phyloP scores from a whole-genome alignment of 2,113 vertebrate genomes.

The Entomyzon cyanotis region DNA sequence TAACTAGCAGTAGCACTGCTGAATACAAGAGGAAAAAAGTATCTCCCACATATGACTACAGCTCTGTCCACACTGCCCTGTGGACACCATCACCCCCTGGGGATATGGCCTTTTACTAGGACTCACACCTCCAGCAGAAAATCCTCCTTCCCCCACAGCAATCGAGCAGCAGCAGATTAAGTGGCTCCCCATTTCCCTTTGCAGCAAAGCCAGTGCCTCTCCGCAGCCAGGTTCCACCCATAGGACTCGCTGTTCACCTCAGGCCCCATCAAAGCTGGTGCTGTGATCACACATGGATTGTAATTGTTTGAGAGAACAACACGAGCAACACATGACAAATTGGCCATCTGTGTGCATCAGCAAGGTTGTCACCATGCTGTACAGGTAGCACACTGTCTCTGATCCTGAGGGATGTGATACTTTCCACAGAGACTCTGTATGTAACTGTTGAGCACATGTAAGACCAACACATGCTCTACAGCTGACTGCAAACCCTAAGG shows the following conservation, averaged over 20 bases:
- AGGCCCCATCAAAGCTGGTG: neutral
- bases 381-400: accelerated
- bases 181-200: neutral
- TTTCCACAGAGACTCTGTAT: neutral
- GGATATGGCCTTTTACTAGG: neutral
- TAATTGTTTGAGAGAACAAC: neutral
- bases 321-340: neutral
- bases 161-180: neutral
- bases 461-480: neutral
- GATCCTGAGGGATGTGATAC: neutral
- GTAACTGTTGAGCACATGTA: accelerated
- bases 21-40: neutral
- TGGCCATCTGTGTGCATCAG: neutral
- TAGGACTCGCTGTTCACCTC: neutral
- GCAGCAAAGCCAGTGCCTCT: neutral
- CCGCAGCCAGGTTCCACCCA: accelerated
- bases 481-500: neutral
- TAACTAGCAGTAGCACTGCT: neutral
- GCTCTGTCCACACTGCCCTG: neutral
- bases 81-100: accelerated
- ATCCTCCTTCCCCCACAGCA: neutral
- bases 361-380: neutral
- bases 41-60: accelerated
- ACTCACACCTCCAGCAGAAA: neutral
- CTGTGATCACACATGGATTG: neutral